Percentiles rank a stretch among this genome's conserved stretches.
Conservation (phyloP, 2,888 invertebrate genomes). For the Morpho helenor region DNA sequence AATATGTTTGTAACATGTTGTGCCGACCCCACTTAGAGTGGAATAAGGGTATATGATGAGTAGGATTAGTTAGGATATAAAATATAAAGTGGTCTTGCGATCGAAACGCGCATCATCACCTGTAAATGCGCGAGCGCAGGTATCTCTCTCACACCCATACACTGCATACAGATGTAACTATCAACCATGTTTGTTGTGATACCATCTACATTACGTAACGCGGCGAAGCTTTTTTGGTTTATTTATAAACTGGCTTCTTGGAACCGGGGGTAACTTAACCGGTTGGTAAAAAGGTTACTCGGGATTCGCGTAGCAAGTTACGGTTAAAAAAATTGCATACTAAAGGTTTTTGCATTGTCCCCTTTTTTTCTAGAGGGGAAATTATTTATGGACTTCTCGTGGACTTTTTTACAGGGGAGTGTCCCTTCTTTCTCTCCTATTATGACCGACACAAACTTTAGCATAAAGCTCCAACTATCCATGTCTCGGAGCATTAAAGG, state of each 20-base stretch:
- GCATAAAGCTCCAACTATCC: too few relatives aligned
- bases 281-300: slow-evolving; percentile 7
- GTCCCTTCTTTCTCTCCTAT: too few relatives aligned
- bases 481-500: too few relatives aligned
- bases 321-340: slow-evolving; percentile 5
- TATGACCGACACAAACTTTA: too few relatives aligned
- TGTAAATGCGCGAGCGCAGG: slow-evolving; percentile 39
- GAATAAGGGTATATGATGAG: too few relatives aligned
- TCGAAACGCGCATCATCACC: slow-evolving; percentile 35
- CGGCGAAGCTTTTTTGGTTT: slow-evolving; percentile 19
- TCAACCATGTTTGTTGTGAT: slow-evolving; percentile 30
- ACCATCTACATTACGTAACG: slow-evolving; percentile 29
- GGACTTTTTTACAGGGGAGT: too few relatives aligned
- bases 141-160: slow-evolving; percentile 31
- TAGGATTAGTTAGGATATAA: background rate
- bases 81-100: slow-evolving; percentile 16
- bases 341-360: background rate
- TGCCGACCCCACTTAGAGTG: too few relatives aligned
- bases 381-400: too few relatives aligned
- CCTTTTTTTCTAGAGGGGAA: too few relatives aligned
- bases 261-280: slow-evolving; percentile 12
- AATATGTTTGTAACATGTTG: too few relatives aligned
- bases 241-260: slow-evolving; percentile 22
- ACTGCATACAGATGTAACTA: slow-evolving; percentile 23
- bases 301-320: slow-evolving; percentile 1